Evolutionary conservation across 2,888 invertebrate species (phyloP), one percentile per base, ranked within the genome.

Genomic region (Aquatica leii): DNA sequence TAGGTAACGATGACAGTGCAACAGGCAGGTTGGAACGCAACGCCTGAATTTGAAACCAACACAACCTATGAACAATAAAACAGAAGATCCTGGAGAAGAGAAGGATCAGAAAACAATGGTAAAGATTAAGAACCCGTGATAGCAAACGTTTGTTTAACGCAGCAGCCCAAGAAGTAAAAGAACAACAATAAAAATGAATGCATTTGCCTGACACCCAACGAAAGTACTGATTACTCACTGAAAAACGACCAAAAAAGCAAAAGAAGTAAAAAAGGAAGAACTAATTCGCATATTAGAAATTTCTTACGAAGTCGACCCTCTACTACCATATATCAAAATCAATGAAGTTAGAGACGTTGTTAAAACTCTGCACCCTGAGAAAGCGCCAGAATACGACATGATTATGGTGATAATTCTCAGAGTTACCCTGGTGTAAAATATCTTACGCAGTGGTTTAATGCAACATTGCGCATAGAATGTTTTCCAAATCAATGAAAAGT

Each of bases 351-450:
- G 43, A 15, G 8, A 18, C 14, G 37, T 37, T n/a, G 2, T 37
- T 12, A n/a, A 9, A 9, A n/a, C 37, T 8, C 17, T 46, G 31
- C 41, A 46, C 15, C n/a, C 11, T 5, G 43, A 31, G 43, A 55
- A 46, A 41, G 24, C 34, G 1, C 46, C 43, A 17, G 46, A 31
- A 1, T 55, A 41, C 18, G 55, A 55, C 31, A 12, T 55, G 12
- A 55, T 55, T 8, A 50, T 37, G 6, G 35, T 8, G 6, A 46
- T 34, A 56, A 37, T 48, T 48, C 56, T 56, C 5, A 41, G 41
- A 46, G n/a, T 12, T 46, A 20, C 20, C 48, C 11, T 17, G 35
- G 1, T 2, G 12, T 48, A 17, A 35, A 14, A 48, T n/a, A 35
- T 20, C 17, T 56, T 8, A 48, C 35, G 17, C 6, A 14, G 3